phyloP scores from a whole-genome alignment of 2,113 vertebrate genomes.

The Cettia cetti region DNA sequence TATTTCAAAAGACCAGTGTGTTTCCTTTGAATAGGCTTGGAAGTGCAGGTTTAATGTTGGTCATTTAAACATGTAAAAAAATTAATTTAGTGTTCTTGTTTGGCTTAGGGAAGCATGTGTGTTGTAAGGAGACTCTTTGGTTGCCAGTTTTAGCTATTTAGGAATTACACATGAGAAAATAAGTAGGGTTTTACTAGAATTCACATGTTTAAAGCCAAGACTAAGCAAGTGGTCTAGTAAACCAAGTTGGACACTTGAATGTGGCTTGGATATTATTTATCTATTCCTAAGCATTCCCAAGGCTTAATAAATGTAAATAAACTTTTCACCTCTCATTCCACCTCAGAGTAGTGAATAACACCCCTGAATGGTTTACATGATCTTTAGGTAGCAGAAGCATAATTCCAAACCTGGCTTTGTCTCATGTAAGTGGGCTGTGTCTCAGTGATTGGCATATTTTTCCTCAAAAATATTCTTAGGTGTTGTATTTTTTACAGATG shows the following conservation, averaged over 20 bases:
- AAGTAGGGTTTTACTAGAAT: background rate
- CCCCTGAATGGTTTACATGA: background rate
- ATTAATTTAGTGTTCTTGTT: background rate
- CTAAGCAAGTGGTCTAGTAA: background rate
- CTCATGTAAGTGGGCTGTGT: accelerated
- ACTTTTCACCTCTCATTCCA: background rate
- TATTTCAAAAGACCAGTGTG: background rate
- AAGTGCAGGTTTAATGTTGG: background rate
- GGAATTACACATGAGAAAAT: background rate
- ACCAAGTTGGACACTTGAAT: background rate
- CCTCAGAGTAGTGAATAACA: background rate
- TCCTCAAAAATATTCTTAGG: background rate
- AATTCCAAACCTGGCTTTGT: background rate
- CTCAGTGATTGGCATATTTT: background rate
- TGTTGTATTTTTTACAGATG: background rate
- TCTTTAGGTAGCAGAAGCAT: background rate
- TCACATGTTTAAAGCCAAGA: background rate
- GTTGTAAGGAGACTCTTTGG: background rate
- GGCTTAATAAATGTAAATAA: background rate
- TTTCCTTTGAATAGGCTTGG: background rate
- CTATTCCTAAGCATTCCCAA: background rate
- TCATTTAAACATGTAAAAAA: background rate
- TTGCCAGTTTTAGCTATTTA: background rate
- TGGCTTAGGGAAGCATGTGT: background rate
- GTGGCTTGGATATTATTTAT: background rate